Base-by-base conservation (phyloP, 2,797 vertebrate species). In the Pseudochirops cupreus region DNA sequence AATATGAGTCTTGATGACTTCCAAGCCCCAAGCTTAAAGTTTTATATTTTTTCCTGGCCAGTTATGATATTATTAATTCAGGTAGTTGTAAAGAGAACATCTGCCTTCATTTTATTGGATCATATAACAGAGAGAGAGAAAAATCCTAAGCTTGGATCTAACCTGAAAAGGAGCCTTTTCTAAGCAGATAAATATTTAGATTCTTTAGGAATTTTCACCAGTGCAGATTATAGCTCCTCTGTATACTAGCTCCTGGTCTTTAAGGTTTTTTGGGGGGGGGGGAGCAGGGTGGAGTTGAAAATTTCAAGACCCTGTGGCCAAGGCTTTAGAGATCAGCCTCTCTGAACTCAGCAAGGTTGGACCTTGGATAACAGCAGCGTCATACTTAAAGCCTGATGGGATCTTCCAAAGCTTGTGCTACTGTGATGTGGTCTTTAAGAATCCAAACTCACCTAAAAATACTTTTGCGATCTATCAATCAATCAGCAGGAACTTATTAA, bases 81-180 rank as follows among this genome's bases (percentile, higher is more conserved):
- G 58, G n/a, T 26, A 50, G 0, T 16, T n/a, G 50, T 62, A 24
- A 82, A 82, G 91, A 39, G 54, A 87, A 50, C 29, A 52, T 55
- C 67, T 90, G 33, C 39, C 92, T 56, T 74, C 53, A 59, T 89
- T 93, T 96, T 62, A 55, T 55, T 39, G 56, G 52, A 39, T 91
- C 96, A 93, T 92, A 14, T n/a, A 82, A 94, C 90, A 92, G 93
- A 93, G 39, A 46, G 95, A 39, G 11, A 54, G 53, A 50, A 95
- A 56, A 11, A 46, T 4, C 46, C 95, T 21, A 82, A 82, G 18
- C 67, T 46, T 82, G 67, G 18, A 82, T 39, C 67, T 82, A 53
- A 26, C 26, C 29, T n/a, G 67, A 56, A 90, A 91, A 26, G 50
- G 12, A 74, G 9, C 55, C 28, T 89, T 94, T 95, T 91, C 56